Evolutionary conservation across 2,113 vertebrate genomes (phyloP).

Genomic region (Mirza zaza): DNA sequence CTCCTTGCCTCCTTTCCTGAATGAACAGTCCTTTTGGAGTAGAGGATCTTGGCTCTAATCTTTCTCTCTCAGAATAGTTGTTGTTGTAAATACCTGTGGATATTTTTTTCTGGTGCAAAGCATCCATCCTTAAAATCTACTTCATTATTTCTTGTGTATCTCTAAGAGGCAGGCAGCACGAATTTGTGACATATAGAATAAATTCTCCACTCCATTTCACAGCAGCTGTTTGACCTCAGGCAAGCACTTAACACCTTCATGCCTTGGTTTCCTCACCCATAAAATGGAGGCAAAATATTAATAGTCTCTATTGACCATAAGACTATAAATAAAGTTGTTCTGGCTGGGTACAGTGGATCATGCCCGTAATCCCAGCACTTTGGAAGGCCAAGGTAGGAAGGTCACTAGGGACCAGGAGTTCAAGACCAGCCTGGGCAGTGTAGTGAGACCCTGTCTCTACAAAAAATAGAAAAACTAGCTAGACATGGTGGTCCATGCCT

Average conservation of each 20-base stretch:
- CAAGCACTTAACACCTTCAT: neutral
- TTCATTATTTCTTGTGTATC: constrained; percentile 5
- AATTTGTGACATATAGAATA: neutral
- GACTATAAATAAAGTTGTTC: neutral
- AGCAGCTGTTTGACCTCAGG: neutral
- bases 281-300: neutral
- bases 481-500: no score
- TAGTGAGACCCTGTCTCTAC: no score
- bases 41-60: neutral
- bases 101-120: neutral
- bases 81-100: neutral
- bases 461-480: no score
- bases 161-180: neutral
- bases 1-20: neutral
- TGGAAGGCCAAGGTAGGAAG: no score
- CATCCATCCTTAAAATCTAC: neutral
- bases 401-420: no score
- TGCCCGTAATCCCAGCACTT: no score
- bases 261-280: neutral
- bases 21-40: neutral
- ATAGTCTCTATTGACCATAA: neutral
- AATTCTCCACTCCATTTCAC: neutral
- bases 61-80: neutral
- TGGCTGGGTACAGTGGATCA: neutral
- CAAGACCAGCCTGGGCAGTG: no score